These are phyloP conservation scores for Alviniconcha marisindica DNA, from an alignment of 1,140 invertebrate genomes.

Conservation along the genomic window DNA sequence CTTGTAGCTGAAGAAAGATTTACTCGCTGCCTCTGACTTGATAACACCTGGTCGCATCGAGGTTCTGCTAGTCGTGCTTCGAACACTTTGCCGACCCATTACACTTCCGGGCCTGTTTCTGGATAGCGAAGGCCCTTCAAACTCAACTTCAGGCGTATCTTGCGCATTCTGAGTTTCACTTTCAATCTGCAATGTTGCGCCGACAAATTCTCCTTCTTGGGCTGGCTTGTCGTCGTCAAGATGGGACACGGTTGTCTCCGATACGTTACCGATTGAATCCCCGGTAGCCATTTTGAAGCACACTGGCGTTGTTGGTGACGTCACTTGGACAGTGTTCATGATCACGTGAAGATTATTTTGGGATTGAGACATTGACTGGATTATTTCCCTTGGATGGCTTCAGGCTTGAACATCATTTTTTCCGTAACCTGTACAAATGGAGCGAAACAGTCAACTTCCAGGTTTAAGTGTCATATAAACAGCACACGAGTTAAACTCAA, in stretches of 20 bases:
- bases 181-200: constrained; percentile 61
- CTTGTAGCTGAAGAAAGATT: constrained; percentile 65
- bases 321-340: not conserved
- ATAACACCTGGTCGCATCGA: constrained; percentile 59
- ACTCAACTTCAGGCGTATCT: constrained; percentile 43
- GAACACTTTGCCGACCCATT: constrained; percentile 57
- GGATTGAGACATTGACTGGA: too few relatives aligned
- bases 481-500: too few relatives aligned
- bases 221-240: constrained; percentile 59
- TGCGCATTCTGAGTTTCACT: constrained; percentile 42
- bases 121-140: constrained; percentile 41
- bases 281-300: constrained; percentile 45
- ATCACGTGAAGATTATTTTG: too few relatives aligned
- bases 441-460: too few relatives aligned
- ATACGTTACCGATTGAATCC: not conserved
- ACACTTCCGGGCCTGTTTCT: constrained; percentile 63
- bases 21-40: constrained; percentile 47
- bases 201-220: constrained; percentile 53
- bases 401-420: too few relatives aligned
- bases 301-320: constrained; percentile 20
- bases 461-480: too few relatives aligned
- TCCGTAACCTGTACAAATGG: too few relatives aligned
- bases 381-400: too few relatives aligned
- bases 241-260: not conserved
- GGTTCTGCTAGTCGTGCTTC: constrained; percentile 53